Evolutionary conservation across 2,113 vertebrate genomes (phyloP), one percentile per base, ranked within the genome.

Genomic region (Petroica traversi): DNA sequence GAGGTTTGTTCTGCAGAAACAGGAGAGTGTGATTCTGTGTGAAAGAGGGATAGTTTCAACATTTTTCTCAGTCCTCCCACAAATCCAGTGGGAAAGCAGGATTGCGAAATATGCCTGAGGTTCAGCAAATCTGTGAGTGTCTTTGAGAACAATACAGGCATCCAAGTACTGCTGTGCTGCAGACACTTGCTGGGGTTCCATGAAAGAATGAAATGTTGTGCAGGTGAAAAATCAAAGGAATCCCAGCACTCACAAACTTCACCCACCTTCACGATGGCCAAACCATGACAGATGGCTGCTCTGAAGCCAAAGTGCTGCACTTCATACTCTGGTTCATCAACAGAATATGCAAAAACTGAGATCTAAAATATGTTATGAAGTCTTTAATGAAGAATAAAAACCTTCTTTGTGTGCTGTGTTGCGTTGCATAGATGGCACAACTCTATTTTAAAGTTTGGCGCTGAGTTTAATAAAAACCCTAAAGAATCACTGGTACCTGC

Each of bases 261-360:
- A 91, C 92, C 92, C 92, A n/a, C 51, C 14, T 23, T 62, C 49
- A 59, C 5, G 1, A 76, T 93, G 52, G 40, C 81, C 55, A 96
- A 54, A 71, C 36, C 71, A 29, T 22, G 94, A 91, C 94, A 97
- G 90, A 91, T 97, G 91, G 86, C 55, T 95, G 59, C 74, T 95
- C 97, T 88, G 92, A 91, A 92, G 64, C 85, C 83, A 72, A 97
- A 96, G 80, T 73, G 83, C 90, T 95, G 90, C 81, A 89, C 73
- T 91, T 92, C 94, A 77, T 88, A 97, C 80, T 85, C 91, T 95
- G 72, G 75, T 68, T 96, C 83, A 85, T 92, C 89, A 94, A 91
- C 25, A 71, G 77, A 97, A 95, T 63, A 95, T 33, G 26, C 34
- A 78, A 94, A 96, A 96, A 59, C 19, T 24, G 25, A 74, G 68